Evolutionary conservation across 2,888 invertebrate species (phyloP).

Genomic region (Bellardia bayeri): DNA sequence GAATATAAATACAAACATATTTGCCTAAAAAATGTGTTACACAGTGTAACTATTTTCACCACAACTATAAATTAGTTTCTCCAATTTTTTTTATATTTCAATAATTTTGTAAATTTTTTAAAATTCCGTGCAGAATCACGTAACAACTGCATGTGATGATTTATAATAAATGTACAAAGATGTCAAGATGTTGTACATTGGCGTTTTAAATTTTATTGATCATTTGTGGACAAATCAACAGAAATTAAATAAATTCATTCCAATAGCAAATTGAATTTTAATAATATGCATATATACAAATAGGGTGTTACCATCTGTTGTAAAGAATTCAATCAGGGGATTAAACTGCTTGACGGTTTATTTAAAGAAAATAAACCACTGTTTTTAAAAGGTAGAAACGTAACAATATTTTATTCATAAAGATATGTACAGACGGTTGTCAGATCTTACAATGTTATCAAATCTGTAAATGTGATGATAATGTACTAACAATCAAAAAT

Average conservation of each 20-base stretch:
- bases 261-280: constrained; percentile 31
- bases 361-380: too few relatives aligned
- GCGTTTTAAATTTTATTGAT: constrained; percentile 53
- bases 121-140: constrained; percentile 52
- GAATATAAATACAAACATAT: too few relatives aligned
- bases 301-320: not conserved
- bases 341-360: too few relatives aligned
- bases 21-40: not conserved
- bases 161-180: constrained; percentile 54
- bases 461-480: too few relatives aligned
- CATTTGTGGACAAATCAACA: constrained; percentile 45
- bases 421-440: too few relatives aligned
- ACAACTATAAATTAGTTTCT: too few relatives aligned
- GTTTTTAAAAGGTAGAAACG: too few relatives aligned
- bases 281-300: not conserved
- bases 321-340: too few relatives aligned
- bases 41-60: not conserved
- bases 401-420: too few relatives aligned
- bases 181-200: constrained; percentile 47
- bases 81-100: not conserved
- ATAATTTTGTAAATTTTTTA: constrained; percentile 35
- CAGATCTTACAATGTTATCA: too few relatives aligned
- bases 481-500: too few relatives aligned
- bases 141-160: constrained; percentile 64
- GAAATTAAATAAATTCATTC: constrained; percentile 52